Evolutionary conservation across 2,888 invertebrate genomes (phyloP), one percentile per base, ranked within the genome.

Genomic region (Boloria selene): DNA sequence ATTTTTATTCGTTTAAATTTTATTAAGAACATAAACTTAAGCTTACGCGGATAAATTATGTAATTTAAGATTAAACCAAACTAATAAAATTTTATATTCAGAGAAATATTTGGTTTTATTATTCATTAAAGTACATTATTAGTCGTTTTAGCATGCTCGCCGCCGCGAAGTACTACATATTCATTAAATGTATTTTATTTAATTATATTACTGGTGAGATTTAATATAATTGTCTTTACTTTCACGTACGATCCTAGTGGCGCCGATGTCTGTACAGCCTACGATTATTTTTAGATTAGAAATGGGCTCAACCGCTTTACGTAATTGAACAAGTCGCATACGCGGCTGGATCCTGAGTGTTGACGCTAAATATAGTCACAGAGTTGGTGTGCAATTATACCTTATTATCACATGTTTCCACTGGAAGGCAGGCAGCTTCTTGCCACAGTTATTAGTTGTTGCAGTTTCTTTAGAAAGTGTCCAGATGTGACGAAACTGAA

Each of bases 251-350:
- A 88, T 85, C 87, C 87, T 82, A 83, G 82, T 87, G 91, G 92
- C 91, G 90, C 90, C 91, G 82, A 83, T 82, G 87, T 83, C 88
- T 85, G 82, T 77, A 83, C 81, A 89, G 89, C 90, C 92, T 90
- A 85, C 90, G 92, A 92, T 92, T 92, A 92, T 92, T 92, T 92
- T 92, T 92, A 91, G 92, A 92, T 92, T 92, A 92, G 92, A 92
- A 92, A 92, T 91, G 91, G 90, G 90, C 91, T 88, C 88, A 90
- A 90, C 91, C 85, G 89, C 90, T 91, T 91, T 92, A 92, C 89
- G 92, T 91, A 92, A 91, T 92, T 92, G 86, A 89, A 86, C 88
- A 79, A 84, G 91, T 86, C 88, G 87, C 86, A 90, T 86, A 88
- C 89, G 82, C 84, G 83, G 88, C 87, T 81, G 85, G 90, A 86